Conservation (phyloP, 2,113 vertebrate species). For the Bothrops jararaca region DNA sequence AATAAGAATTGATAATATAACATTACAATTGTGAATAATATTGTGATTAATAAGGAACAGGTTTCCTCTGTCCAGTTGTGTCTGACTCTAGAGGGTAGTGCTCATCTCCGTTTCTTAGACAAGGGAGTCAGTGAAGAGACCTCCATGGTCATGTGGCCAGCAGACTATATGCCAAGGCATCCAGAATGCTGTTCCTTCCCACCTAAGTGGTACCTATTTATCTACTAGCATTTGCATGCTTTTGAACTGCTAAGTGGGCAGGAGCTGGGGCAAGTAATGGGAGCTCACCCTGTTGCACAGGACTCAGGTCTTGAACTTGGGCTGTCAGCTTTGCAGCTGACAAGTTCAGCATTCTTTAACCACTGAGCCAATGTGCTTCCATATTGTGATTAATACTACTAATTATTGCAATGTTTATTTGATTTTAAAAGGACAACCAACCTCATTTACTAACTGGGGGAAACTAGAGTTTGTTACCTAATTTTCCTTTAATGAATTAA, state of each 20-base stretch:
- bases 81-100: neutral
- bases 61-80: too few relatives aligned
- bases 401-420: neutral
- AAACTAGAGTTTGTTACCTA: neutral
- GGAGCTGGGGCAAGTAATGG: neutral
- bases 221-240: neutral
- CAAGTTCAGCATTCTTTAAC: too few relatives aligned
- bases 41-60: neutral
- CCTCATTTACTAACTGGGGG: neutral
- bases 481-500: neutral
- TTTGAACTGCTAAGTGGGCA: neutral
- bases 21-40: neutral
- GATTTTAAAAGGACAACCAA: neutral
- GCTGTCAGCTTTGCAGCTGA: too few relatives aligned
- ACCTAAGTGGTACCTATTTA: neutral
- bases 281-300: neutral
- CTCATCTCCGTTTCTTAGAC: neutral
- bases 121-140: neutral
- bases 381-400: neutral
- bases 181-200: neutral
- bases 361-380: neutral
- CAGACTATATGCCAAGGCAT: neutral
- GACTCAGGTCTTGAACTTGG: neutral
- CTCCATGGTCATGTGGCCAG: neutral
- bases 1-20: neutral